Percentiles rank a stretch among this genome's conserved stretches.
phyloP scores from a whole-genome alignment of 2,113 vertebrate genomes.

The Hassar affinis region DNA sequence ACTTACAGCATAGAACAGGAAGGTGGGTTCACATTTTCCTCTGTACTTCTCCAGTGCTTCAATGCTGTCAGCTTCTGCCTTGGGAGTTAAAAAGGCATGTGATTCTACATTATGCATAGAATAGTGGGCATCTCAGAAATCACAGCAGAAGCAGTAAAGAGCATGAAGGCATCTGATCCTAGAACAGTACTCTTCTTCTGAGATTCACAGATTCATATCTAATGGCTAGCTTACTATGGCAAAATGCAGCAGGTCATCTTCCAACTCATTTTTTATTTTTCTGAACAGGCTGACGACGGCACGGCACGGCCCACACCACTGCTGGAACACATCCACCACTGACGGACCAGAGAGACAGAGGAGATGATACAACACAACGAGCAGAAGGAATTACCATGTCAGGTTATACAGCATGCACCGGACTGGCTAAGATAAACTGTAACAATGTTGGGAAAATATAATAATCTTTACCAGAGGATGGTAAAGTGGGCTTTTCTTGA shows the following conservation, averaged over 20 bases:
- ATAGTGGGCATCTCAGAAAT: not conserved
- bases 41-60: slow-evolving; percentile 83
- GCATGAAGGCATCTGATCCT: not conserved
- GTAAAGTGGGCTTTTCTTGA: not conserved
- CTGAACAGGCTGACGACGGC: slow-evolving; percentile 84
- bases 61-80: slow-evolving; percentile 88
- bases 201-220: not conserved
- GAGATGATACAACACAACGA: not conserved
- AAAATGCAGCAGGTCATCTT: slow-evolving; percentile 84
- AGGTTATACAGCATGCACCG: not conserved
- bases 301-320: slow-evolving; percentile 94
- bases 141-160: not conserved
- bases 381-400: not conserved
- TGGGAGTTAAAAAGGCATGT: slow-evolving; percentile 44
- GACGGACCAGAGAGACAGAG: slow-evolving; percentile 25
- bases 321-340: slow-evolving; percentile 90
- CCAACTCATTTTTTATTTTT: slow-evolving; percentile 87
- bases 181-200: not conserved
- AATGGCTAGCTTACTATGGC: slow-evolving; percentile 73
- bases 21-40: slow-evolving; percentile 88
- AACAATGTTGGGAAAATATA: not conserved
- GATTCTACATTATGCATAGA: not conserved
- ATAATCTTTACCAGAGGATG: not conserved
- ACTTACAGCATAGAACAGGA: slow-evolving; percentile 88
- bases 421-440: not conserved